Evolutionary conservation across 2,888 invertebrate species (phyloP), one percentile per base, ranked within the genome.

Genomic region (Lithophane leautieri): DNA sequence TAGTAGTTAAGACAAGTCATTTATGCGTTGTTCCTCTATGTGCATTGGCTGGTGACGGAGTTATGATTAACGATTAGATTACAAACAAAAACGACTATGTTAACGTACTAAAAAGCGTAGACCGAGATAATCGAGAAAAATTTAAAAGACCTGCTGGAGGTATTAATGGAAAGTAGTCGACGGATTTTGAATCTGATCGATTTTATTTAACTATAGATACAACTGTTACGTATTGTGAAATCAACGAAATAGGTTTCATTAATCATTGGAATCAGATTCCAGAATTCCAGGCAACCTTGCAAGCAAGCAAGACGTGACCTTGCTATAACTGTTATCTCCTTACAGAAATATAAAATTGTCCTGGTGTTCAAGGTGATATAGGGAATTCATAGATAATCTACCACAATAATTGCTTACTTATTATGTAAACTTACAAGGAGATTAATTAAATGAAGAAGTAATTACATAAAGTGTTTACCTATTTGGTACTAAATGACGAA

Each of bases 111-210:
- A 28, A 25, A 56, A 14, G 25, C 1, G 25, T 25, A 25, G 56
- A 28, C 8, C 3, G 16, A 0, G 58, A 1, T 58, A 58, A n/a
- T 92, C 90, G 89, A 90, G 89, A 88, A 81, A 88, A 89, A 88
- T 88, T 82, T 69, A 73, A 60, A n/a, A 83, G 82, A 16, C 79
- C 62, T 73, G 73, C 44, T 40, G 44, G 40, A 73, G 65, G 60
- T 80, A 66, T 47, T 77, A 70, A 76, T 77, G 58, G 50, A 75
- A 68, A 67, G 79, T 78, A 73, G 72, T 78, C 25, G 67, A 40
- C 11, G 62, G 63, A 19, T 79, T 82, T 83, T 78, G 62, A n/a
- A n/a, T n/a, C n/a, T n/a, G n/a, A n/a, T n/a, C n/a, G n/a, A n/a
- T n/a, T n/a, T n/a, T n/a, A n/a, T n/a, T n/a, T n/a, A n/a, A n/a